Evolutionary conservation across 1,140 invertebrate genomes (phyloP).

Genomic region (Leptestheria dahalacensis): DNA sequence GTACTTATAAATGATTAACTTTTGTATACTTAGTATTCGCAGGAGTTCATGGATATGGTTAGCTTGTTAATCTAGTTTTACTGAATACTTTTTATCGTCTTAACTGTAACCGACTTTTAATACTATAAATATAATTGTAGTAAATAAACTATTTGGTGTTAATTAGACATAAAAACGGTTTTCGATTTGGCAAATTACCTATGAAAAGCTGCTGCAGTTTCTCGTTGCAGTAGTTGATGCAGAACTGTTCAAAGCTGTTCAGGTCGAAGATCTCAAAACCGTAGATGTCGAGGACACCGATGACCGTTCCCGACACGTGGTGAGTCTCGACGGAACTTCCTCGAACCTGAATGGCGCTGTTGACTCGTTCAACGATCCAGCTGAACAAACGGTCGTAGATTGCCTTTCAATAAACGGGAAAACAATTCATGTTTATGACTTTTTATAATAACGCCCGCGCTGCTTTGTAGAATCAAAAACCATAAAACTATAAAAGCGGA

Average conservation of each 20-base stretch:
- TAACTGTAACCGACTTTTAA: too few relatives aligned
- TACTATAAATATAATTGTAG: too few relatives aligned
- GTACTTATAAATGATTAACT: too few relatives aligned
- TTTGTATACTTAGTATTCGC: too few relatives aligned
- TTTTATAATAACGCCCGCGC: too few relatives aligned
- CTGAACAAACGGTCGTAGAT: constrained; percentile 82
- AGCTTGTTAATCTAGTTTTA: too few relatives aligned
- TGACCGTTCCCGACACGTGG: constrained; percentile 58
- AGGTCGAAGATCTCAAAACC: constrained; percentile 93
- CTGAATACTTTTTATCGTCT: too few relatives aligned
- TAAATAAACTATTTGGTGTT: too few relatives aligned
- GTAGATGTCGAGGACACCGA: constrained; percentile 92
- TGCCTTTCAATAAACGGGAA: constrained; percentile 38
- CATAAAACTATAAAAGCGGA: background rate
- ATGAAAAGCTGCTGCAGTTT: constrained; percentile 93
- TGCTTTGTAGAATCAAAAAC: background rate
- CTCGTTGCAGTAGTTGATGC: constrained; percentile 95
- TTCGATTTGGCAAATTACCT: constrained; percentile 38
- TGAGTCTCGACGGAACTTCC: constrained; percentile 17
- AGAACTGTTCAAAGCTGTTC: constrained; percentile 92
- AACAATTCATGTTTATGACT: background rate
- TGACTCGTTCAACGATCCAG: constrained; percentile 81
- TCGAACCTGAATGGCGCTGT: constrained; percentile 57
- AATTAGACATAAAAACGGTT: background rate
- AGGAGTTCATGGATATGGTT: too few relatives aligned